These are phyloP conservation scores for Petrolisthes cinctipes DNA, from an alignment of 2,888 invertebrate genomes.

Conservation along the genomic window DNA sequence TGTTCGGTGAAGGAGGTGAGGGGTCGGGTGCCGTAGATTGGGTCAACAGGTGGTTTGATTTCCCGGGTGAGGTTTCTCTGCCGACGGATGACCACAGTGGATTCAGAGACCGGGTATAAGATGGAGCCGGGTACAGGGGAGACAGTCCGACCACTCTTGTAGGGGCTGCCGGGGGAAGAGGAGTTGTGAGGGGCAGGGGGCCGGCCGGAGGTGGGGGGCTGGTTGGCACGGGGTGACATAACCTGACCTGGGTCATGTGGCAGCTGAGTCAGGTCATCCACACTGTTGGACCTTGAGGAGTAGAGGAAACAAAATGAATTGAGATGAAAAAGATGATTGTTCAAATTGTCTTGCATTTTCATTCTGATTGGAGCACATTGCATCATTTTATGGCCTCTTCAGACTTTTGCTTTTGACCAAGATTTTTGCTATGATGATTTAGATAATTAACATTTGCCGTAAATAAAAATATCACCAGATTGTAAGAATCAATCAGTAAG, in stretches of 20 bases:
- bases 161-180: slow-evolving; percentile 43
- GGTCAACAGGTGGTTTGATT: slow-evolving; percentile 62
- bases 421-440: no score
- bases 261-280: slow-evolving; percentile 61
- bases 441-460: no score
- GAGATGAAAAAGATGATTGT: no score
- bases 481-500: neutral
- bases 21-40: slow-evolving; percentile 62
- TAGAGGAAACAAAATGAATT: no score
- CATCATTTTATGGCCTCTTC: no score
- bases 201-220: slow-evolving; percentile 29
- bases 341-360: no score
- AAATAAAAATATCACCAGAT: no score
- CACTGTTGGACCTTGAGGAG: slow-evolving; percentile 54
- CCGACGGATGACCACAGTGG: slow-evolving; percentile 62
- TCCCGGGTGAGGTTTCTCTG: slow-evolving; percentile 61
- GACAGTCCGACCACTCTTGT: slow-evolving; percentile 37
- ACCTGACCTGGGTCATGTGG: slow-evolving; percentile 58
- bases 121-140: slow-evolving; percentile 45
- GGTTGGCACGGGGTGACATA: slow-evolving; percentile 32
- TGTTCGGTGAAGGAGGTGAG: slow-evolving; percentile 62
- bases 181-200: slow-evolving; percentile 30
- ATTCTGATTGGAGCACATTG: no score
- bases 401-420: no score
- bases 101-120: slow-evolving; percentile 52